phyloP scores from a whole-genome alignment of 2,113 vertebrate species.

The Phycodurus eques region DNA sequence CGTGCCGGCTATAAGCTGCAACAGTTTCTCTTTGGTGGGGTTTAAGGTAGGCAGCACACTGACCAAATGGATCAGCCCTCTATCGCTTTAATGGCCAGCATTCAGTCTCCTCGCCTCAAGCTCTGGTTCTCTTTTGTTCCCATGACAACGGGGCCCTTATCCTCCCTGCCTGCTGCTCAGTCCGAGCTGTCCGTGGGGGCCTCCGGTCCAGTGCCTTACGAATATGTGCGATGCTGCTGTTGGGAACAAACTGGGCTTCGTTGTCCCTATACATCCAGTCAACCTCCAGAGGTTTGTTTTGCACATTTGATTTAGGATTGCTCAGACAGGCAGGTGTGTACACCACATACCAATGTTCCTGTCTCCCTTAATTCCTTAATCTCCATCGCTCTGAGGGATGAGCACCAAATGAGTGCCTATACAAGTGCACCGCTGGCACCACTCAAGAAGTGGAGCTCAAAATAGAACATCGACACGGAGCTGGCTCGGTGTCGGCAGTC shows the following conservation, averaged over 20 bases:
- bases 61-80: constrained; percentile 55
- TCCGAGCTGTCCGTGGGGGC: constrained; percentile 38
- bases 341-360: constrained; percentile 10
- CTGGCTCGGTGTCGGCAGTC: constrained; percentile 31
- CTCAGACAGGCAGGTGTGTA: constrained; percentile 24
- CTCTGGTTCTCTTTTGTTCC: constrained; percentile 64
- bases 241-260: constrained; percentile 28
- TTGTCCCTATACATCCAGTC: constrained; percentile 32
- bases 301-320: neutral
- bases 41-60: constrained; percentile 44
- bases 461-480: constrained; percentile 31
- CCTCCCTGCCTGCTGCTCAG: constrained; percentile 52
- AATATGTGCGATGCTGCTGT: constrained; percentile 24
- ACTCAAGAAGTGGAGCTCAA: constrained; percentile 31
- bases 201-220: constrained; percentile 35
- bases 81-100: constrained; percentile 53
- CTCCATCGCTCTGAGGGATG: constrained; percentile 57
- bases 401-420: constrained; percentile 44
- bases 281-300: constrained; percentile 26
- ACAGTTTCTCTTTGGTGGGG: constrained; percentile 9
- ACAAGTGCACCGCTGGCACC: constrained; percentile 42
- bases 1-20: neutral
- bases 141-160: constrained; percentile 62
- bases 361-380: constrained; percentile 56
- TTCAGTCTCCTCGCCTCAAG: constrained; percentile 59